A percentile compares a stretch with the other conserved stretches of the same genome.
phyloP scores from a whole-genome alignment of 2,888 invertebrate genomes.

The Lasioglossum calceatum region DNA sequence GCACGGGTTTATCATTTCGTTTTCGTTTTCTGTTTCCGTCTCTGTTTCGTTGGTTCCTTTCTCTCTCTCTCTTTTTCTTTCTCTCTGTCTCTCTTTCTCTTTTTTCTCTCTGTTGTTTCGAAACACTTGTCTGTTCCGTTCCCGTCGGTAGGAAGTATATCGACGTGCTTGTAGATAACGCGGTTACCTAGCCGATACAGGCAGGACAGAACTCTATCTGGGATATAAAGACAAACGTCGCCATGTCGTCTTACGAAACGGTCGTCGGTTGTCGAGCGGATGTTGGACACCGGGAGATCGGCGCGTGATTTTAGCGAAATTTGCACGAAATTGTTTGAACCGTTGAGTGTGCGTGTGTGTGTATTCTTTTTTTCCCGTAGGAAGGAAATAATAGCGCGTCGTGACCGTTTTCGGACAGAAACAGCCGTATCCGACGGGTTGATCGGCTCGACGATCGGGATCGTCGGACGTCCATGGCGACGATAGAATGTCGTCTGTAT shows the following conservation, averaged over 20 bases:
- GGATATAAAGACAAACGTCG: constrained; percentile 45
- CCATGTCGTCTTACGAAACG: constrained; percentile 51
- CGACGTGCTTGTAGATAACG: constrained; percentile 71
- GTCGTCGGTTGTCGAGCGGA: not conserved
- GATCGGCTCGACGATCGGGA: constrained; percentile 2
- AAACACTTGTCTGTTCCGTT: constrained; percentile 43
- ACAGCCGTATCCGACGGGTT: not conserved
- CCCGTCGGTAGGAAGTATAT: constrained; percentile 59
- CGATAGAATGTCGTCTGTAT: constrained; percentile 46
- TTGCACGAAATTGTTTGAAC: not conserved
- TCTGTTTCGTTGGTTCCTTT: not conserved
- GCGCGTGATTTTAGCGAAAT: constrained; percentile 14
- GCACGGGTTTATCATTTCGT: constrained; percentile 3
- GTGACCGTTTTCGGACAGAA: not conserved
- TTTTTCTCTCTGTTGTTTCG: not conserved
- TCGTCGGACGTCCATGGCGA: constrained; percentile 33
- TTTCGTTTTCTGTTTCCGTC: not conserved
- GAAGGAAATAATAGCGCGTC: not conserved
- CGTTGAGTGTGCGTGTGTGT: not conserved
- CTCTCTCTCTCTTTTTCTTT: not conserved
- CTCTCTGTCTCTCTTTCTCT: constrained; percentile 14
- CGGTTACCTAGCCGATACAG: constrained; percentile 54
- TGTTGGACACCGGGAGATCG: not conserved
- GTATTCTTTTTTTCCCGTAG: not conserved
- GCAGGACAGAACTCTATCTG: constrained; percentile 58